Conservation (phyloP, 2,797 vertebrate genomes). For the Acanthurus lineatus region DNA sequence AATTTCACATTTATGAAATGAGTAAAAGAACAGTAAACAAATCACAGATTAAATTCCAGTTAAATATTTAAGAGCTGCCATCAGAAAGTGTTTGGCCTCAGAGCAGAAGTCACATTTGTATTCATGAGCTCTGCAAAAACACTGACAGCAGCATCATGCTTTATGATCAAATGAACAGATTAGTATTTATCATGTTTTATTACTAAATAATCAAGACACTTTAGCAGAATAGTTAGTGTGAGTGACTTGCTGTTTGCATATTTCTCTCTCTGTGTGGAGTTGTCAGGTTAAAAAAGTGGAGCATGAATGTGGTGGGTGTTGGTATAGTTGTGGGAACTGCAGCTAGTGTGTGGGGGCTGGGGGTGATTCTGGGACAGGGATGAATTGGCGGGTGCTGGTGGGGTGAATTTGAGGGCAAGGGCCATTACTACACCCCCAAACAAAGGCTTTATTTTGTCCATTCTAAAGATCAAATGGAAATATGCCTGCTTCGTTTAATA, state of each 20-base stretch:
- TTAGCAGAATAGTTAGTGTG: slow-evolving; percentile 14
- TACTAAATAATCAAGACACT: slow-evolving; percentile 18
- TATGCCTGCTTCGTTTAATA: slow-evolving; percentile 62
- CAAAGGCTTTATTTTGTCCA: slow-evolving; percentile 74
- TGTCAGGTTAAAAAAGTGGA: slow-evolving; percentile 53
- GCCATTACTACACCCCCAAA: slow-evolving; percentile 62
- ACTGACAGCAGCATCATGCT: not conserved
- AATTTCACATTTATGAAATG: slow-evolving; percentile 7
- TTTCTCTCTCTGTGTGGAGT: slow-evolving; percentile 28
- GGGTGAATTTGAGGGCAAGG: slow-evolving; percentile 67
- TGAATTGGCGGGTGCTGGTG: slow-evolving; percentile 57
- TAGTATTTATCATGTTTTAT: slow-evolving; percentile 36
- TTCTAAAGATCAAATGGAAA: slow-evolving; percentile 76
- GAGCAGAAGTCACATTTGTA: slow-evolving; percentile 12
- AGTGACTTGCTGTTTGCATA: slow-evolving; percentile 1
- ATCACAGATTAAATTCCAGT: not conserved
- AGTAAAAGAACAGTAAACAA: slow-evolving; percentile 12
- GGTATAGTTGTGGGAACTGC: slow-evolving; percentile 69
- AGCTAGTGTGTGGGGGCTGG: slow-evolving; percentile 45
- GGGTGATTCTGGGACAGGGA: slow-evolving; percentile 64
- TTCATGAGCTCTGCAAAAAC: slow-evolving; percentile 13
- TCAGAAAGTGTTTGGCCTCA: slow-evolving; percentile 13
- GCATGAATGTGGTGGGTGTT: slow-evolving; percentile 61
- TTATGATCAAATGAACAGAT: slow-evolving; percentile 28
- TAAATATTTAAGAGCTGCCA: slow-evolving; percentile 19